Evolutionary conservation across 2,113 vertebrate genomes (phyloP).

Genomic region (Aptenodytes patagonicus): DNA sequence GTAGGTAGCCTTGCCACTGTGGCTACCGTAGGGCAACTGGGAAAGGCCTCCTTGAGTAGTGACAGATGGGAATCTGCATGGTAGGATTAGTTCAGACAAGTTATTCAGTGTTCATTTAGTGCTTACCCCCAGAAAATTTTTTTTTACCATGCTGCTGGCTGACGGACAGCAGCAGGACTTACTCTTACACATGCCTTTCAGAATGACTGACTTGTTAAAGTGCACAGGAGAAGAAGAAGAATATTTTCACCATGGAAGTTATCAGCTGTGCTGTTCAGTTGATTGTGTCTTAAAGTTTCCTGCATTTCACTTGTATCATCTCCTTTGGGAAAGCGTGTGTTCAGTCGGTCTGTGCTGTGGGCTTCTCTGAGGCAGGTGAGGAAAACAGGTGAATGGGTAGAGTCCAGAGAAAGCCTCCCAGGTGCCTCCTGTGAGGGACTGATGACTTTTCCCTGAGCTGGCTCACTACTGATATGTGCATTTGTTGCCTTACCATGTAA

Average conservation of each 20-base stretch:
- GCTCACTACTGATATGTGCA: background rate
- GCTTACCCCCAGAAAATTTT: background rate
- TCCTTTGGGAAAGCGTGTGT: background rate
- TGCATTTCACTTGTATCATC: background rate
- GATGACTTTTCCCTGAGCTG: background rate
- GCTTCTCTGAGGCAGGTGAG: background rate
- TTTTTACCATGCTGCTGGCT: background rate
- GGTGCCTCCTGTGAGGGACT: background rate
- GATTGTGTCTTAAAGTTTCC: background rate
- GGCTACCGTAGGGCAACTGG: background rate
- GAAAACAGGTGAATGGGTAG: background rate
- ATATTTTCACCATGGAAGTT: background rate
- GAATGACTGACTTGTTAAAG: background rate
- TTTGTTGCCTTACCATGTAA: background rate
- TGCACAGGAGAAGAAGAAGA: rapidly evolving
- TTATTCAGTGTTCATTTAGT: background rate
- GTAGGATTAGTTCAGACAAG: background rate
- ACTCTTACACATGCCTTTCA: background rate
- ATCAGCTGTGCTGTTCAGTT: background rate
- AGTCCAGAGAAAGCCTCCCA: background rate
- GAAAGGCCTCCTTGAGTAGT: background rate
- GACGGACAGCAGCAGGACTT: background rate
- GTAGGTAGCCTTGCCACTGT: background rate
- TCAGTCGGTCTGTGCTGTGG: background rate
- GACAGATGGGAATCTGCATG: background rate